Evolutionary conservation across 2,797 vertebrate species (phyloP).

Genomic region (Hapalemur alaotrensis): DNA sequence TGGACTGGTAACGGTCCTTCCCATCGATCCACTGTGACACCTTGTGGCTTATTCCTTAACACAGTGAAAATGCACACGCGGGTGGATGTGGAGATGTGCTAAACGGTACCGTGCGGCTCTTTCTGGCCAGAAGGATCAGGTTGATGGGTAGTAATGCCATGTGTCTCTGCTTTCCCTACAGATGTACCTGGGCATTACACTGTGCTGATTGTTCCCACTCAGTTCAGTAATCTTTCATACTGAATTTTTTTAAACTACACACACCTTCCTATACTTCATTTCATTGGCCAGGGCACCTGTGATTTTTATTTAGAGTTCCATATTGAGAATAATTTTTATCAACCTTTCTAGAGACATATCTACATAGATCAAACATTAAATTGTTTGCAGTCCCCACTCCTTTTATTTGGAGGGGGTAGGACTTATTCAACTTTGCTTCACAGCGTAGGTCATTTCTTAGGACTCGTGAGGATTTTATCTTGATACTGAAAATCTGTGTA

Average conservation of each 20-base stretch:
- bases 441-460: slow-evolving; percentile 26
- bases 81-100: neutral
- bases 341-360: slow-evolving; percentile 20
- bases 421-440: slow-evolving; percentile 65
- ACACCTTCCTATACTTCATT: neutral
- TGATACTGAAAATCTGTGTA: neutral
- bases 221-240: neutral
- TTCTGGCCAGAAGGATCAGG: neutral
- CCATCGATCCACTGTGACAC: slow-evolving; percentile 71
- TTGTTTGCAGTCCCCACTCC: neutral
- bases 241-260: neutral
- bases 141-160: neutral
- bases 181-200: neutral
- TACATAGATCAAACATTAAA: slow-evolving; percentile 44
- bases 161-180: neutral
- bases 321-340: slow-evolving; percentile 39
- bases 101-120: neutral
- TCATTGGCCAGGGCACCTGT: neutral
- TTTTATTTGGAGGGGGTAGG: neutral
- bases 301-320: slow-evolving; percentile 43
- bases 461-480: slow-evolving; percentile 14
- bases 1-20: slow-evolving; percentile 71
- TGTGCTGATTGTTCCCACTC: neutral
- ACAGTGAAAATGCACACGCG: neutral
- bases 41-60: slow-evolving; percentile 64